Percentiles rank a stretch among this genome's conserved stretches.
These are phyloP conservation scores for Phrynocephalus vlangalii DNA, from an alignment of 2,797 vertebrate genomes.

Conservation along the genomic window DNA sequence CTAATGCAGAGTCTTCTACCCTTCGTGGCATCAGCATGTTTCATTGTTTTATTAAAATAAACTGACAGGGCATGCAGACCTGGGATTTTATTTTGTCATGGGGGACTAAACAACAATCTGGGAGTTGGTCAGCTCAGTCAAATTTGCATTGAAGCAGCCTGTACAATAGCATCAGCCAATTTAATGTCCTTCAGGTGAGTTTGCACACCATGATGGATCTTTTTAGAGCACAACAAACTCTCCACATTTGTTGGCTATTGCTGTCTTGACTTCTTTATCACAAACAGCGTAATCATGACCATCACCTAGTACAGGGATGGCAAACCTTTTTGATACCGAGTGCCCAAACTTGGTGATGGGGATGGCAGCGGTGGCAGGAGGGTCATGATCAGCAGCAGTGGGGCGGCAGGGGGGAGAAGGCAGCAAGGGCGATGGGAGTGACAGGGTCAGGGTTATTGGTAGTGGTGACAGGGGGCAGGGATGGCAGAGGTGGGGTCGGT, in stretches of 20 bases:
- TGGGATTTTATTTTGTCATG: not conserved
- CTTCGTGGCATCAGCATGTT: conserved; percentile 36
- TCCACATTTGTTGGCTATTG: not conserved
- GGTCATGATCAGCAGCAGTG: too few relatives aligned
- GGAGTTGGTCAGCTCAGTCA: conserved; percentile 9
- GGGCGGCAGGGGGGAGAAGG: too few relatives aligned
- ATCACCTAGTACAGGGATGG: not conserved
- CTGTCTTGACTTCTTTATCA: not conserved
- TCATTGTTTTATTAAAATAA: conserved; percentile 63
- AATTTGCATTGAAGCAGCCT: conserved; percentile 16
- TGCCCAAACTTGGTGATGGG: too few relatives aligned
- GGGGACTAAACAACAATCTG: conserved; percentile 34
- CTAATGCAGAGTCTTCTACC: conserved; percentile 39
- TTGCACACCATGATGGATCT: conserved; percentile 7
- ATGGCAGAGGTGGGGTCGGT: too few relatives aligned
- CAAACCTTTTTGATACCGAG: too few relatives aligned
- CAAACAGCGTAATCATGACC: not conserved
- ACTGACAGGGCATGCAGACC: not conserved
- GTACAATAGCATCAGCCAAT: conserved; percentile 5
- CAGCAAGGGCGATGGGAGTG: too few relatives aligned
- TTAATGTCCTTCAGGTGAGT: not conserved
- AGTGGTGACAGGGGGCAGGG: too few relatives aligned
- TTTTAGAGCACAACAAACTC: not conserved
- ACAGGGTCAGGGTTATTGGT: too few relatives aligned
- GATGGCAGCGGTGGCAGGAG: too few relatives aligned